Evolutionary conservation across 2,797 vertebrate species (phyloP), one percentile per base, ranked within the genome.

Genomic region (Melanotaenia parkinsoni): DNA sequence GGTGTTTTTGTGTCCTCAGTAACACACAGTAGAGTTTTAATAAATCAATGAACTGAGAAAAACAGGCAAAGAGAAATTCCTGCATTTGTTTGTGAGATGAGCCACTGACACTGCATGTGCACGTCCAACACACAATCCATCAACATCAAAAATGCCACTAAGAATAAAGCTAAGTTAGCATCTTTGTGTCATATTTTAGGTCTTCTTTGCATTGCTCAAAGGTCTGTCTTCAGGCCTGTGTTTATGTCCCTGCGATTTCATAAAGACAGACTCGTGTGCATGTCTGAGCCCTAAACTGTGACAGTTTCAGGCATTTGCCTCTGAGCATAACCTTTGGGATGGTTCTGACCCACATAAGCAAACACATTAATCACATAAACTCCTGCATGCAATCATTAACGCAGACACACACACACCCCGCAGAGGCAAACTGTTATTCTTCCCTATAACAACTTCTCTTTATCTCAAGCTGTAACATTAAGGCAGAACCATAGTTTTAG

Each of bases 251-350:
- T 63, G 53, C 63, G 74, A 84, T 67, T 81, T 88, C 83, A 91
- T 88, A 80, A 40, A 80, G 82, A 79, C 63, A 85, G 87, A 89
- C 82, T 26, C 73, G 58, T 77, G 79, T 68, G 84, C 61, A 24
- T 79, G 82, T 79, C 74, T 37, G 61, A 81, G 68, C 35, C 77
- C 50, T 60, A 83, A 76, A 82, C 71, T 72, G 74, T 81, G 81
- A 75, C 89, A 76, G 82, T 90, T 83, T 67, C 85, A 79, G 82
- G 79, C 82, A 61, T 82, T 90, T 83, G 83, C 87, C 86, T 86
- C 58, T 28, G 24, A 90, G 89, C 64, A 16, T 64, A 82, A 89
- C 80, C 88, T 85, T 72, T 80, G 72, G 79, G 85, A 74, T 71
- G 77, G 45, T 64, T 87, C 67, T 85, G 87, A 72, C 85, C 74